These are phyloP conservation scores for Sarcophaga caerulescens DNA, from an alignment of 2,888 invertebrate genomes.

Conservation along the genomic window DNA sequence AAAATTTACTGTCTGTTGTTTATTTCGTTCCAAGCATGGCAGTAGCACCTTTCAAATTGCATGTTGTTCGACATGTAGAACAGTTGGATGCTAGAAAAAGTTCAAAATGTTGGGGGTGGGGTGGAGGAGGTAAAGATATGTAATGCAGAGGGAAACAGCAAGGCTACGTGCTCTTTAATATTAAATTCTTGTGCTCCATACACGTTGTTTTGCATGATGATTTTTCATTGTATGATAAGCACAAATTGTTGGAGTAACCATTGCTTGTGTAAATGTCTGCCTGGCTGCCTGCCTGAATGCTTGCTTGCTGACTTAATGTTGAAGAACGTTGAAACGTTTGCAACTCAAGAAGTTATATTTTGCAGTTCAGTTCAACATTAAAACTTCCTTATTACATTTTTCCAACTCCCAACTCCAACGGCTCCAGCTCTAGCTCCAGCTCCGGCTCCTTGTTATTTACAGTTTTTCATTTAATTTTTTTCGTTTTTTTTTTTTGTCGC, in stretches of 20 bases:
- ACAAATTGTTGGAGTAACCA: slow-evolving; percentile 60
- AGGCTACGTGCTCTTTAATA: slow-evolving; percentile 46
- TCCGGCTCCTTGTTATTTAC: background rate
- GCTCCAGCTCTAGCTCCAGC: background rate
- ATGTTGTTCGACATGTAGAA: slow-evolving; percentile 16
- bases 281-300: slow-evolving; percentile 22
- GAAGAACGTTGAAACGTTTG: slow-evolving; percentile 8
- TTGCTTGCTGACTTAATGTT: slow-evolving; percentile 70
- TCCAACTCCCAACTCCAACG: background rate
- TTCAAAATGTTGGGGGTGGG: background rate
- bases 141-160: background rate
- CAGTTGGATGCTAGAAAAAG: background rate
- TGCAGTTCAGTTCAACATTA: slow-evolving; percentile 18
- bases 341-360: slow-evolving; percentile 8
- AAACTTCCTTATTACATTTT: slow-evolving; percentile 57
- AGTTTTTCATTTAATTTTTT: background rate
- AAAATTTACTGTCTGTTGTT: slow-evolving; percentile 50
- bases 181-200: slow-evolving; percentile 47
- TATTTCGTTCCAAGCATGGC: slow-evolving; percentile 15
- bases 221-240: slow-evolving; percentile 46
- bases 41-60: slow-evolving; percentile 40
- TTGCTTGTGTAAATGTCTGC: background rate
- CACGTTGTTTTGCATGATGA: slow-evolving; percentile 17
- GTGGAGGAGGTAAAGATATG: background rate
- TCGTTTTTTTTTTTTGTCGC: no score